Percentiles rank a stretch among this genome's conserved stretches.
Conservation (phyloP, 2,888 invertebrate species). For the Pachydiplax longipennis region DNA sequence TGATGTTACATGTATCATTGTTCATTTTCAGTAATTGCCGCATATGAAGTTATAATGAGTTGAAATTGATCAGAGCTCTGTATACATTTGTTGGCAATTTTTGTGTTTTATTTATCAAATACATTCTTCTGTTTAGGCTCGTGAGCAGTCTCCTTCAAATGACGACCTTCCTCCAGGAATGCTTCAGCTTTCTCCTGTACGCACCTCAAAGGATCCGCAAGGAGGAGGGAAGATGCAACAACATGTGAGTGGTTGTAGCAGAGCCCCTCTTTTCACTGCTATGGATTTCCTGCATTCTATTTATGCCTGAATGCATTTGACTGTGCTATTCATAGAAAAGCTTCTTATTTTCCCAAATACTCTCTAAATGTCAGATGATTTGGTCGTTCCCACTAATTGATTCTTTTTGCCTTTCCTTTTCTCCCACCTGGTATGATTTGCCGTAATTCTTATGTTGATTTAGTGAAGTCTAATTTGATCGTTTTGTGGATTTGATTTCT, state of each 20-base stretch:
- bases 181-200: slow-evolving; percentile 11
- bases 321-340: slow-evolving; percentile 5
- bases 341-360: not conserved
- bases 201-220: not conserved
- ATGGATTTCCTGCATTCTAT: not conserved
- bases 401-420: slow-evolving; percentile 11
- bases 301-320: not conserved
- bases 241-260: not conserved
- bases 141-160: slow-evolving; percentile 30
- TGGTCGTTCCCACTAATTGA: not conserved
- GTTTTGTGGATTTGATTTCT: not conserved
- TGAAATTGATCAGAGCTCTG: too few relatives aligned
- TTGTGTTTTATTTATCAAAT: not conserved
- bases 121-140: not conserved
- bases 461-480: not conserved
- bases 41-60: too few relatives aligned
- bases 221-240: not conserved
- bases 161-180: slow-evolving; percentile 4
- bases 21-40: too few relatives aligned
- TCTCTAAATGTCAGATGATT: not conserved
- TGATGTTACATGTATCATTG: too few relatives aligned
- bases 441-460: not conserved
- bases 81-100: too few relatives aligned
- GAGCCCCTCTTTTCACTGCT: not conserved
- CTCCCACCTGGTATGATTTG: not conserved